Base-by-base conservation (phyloP, 2,113 vertebrate genomes). In the Sinosuthora webbiana region DNA sequence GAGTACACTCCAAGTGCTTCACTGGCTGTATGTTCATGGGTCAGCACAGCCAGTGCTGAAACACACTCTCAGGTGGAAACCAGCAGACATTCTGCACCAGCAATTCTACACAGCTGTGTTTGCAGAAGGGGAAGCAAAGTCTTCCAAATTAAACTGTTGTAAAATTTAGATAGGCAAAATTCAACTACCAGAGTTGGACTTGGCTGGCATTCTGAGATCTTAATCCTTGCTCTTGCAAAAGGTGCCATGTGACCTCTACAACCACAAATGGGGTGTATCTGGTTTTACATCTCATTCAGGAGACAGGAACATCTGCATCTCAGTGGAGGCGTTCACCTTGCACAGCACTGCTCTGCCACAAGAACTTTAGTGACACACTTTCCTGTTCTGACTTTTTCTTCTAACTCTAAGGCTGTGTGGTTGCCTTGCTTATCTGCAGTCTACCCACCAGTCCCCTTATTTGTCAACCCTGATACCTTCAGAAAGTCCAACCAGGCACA, bases 131-230 rank as follows among this genome's bases (percentile, higher is more conserved):
- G 83, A 97, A 97, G 69, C 42, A 9, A 89, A 94, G 50, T 81
- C 85, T 89, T 97, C 94, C 96, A 96, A 91, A 84, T 94, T 50
- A 94, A 96, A 96, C 94, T 96, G 64, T n/a, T 95, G 85, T 93
- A 94, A 96, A 94, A 95, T 94, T 94, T 95, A 83, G 94, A 93
- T 95, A 90, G 91, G 77, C 60, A 94, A 83, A 92, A 97, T 83
- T 85, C 76, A 87, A 67, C 79, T 95, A 73, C 69, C 62, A 77
- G 76, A 90, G 53, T 59, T 86, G 87, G 71, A 89, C 39, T 95
- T 95, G 93, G 92, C 90, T 92, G 87, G 42, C 63, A 94, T 64
- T 90, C 65, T 77, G 67, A 89, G 37, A 83, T 80, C 57, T 93
- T 90, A 95, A 95, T 84, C 69, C 45, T 45, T 33, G 19, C 59